A percentile compares a stretch with the other conserved stretches of the same genome.
Conservation (phyloP, 2,888 invertebrate species). For the Meteorus colon region DNA sequence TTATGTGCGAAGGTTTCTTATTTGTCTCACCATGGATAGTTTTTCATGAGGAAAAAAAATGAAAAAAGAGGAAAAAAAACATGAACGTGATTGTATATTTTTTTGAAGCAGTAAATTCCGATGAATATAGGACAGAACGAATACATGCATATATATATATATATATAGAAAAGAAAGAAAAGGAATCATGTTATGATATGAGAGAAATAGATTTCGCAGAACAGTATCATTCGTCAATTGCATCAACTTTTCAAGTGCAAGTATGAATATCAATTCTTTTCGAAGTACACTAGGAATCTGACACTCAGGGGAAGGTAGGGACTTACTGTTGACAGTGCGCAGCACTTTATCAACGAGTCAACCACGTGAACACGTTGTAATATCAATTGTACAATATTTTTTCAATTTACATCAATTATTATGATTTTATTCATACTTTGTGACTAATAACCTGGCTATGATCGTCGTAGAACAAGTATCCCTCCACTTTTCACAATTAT, state of each 20-base stretch:
- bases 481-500: neutral
- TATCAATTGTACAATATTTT: conserved; percentile 33
- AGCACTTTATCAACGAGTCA: conserved; percentile 39
- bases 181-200: conserved; percentile 25
- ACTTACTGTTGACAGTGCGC: conserved; percentile 36
- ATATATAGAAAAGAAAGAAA: neutral
- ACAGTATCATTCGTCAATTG: conserved; percentile 22
- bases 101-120: neutral
- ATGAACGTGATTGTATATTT: neutral
- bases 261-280: conserved; percentile 28
- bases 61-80: neutral
- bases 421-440: neutral
- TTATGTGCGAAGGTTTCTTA: neutral
- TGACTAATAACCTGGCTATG: neutral
- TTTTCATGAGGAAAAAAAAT: neutral
- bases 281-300: conserved; percentile 30
- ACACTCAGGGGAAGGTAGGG: conserved; percentile 24
- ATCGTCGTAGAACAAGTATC: neutral
- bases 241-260: conserved; percentile 31
- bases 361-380: conserved; percentile 30
- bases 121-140: neutral
- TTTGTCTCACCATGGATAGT: neutral
- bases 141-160: no score
- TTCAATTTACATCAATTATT: neutral
- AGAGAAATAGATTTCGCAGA: conserved; percentile 35